phyloP scores from a whole-genome alignment of 1,140 invertebrate genomes.

The Uloborus diversus region DNA sequence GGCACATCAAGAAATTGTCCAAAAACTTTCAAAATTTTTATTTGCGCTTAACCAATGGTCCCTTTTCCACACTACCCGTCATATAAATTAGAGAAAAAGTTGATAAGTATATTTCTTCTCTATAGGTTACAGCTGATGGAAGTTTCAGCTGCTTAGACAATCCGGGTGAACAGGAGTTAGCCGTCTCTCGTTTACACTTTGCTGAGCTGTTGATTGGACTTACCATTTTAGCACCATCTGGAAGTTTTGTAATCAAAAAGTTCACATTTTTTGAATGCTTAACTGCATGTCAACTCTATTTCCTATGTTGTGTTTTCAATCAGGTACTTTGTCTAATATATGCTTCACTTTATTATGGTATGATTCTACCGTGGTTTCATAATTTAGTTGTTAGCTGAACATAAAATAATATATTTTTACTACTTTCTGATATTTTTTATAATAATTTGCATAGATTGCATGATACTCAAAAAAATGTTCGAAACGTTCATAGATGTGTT shows the following conservation, averaged over 20 bases:
- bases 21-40: too few species aligned
- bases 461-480: background rate
- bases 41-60: too few species aligned
- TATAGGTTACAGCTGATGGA: slow-evolving; percentile 87
- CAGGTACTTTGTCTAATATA: slow-evolving; percentile 70
- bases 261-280: slow-evolving; percentile 90
- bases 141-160: slow-evolving; percentile 85
- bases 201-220: slow-evolving; percentile 83
- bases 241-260: slow-evolving; percentile 87
- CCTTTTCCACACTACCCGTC: too few species aligned
- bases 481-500: background rate
- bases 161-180: slow-evolving; percentile 85
- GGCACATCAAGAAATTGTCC: too few species aligned
- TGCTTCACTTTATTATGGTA: too few species aligned
- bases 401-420: too few species aligned
- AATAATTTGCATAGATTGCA: background rate
- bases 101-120: background rate
- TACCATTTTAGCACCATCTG: slow-evolving; percentile 75
- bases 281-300: slow-evolving; percentile 80
- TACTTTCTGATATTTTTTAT: background rate
- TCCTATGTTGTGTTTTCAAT: slow-evolving; percentile 79
- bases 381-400: too few species aligned
- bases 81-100: too few species aligned
- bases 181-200: slow-evolving; percentile 79
- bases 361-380: too few species aligned